These are phyloP conservation scores for Shinisaurus crocodilurus DNA, from an alignment of 2,113 vertebrate species.

Conservation along the genomic window DNA sequence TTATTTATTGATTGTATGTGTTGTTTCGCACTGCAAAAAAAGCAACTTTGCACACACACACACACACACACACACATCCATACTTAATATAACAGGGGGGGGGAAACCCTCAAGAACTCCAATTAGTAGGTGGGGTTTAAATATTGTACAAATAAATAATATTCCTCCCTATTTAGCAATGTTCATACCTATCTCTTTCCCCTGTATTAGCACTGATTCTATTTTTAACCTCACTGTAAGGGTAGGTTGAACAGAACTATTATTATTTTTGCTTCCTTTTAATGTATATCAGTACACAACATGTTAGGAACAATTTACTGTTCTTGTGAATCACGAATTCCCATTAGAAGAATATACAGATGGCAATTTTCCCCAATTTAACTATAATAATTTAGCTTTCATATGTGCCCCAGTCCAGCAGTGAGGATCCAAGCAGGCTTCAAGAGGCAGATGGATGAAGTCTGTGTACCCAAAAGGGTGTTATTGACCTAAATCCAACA, in stretches of 20 bases:
- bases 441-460: too few relatives aligned
- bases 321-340: background rate
- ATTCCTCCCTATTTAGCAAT: background rate
- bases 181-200: background rate
- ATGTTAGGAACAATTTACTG: background rate
- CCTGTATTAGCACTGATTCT: background rate
- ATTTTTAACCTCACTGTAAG: background rate
- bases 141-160: background rate
- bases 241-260: background rate
- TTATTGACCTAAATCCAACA: too few relatives aligned
- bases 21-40: too few relatives aligned
- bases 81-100: too few relatives aligned
- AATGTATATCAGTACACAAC: background rate
- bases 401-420: too few relatives aligned
- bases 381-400: too few relatives aligned
- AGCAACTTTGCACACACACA: too few relatives aligned
- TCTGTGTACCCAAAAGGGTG: too few relatives aligned
- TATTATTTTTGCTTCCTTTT: background rate
- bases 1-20: too few relatives aligned
- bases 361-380: too few relatives aligned
- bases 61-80: too few relatives aligned
- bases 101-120: background rate
- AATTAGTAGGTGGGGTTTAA: background rate
- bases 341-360: background rate
- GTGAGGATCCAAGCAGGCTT: too few relatives aligned